Evolutionary conservation across 2,113 vertebrate species (phyloP), one percentile per base, ranked within the genome.

Genomic region (Stercorarius parasiticus): DNA sequence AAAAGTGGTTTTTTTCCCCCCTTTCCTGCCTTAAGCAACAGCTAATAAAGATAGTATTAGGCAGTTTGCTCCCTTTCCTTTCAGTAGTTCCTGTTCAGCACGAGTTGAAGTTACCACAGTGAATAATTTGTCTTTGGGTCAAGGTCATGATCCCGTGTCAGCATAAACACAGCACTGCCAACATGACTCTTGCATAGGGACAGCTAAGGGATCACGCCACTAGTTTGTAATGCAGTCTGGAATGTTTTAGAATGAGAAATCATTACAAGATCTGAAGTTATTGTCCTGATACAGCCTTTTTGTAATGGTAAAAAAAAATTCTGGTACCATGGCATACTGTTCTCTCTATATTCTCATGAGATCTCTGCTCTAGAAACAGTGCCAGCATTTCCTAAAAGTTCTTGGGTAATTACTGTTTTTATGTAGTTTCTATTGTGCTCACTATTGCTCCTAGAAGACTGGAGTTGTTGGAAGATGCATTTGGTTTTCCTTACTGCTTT

Each of bases 401-500:
- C 56, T 83, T 45, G 53, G 43, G 36, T 43, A 85, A 58, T 27
- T 32, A 49, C 50, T 77, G 53, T 38, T 88, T 88, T 65, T 40
- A 52, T 52, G 76, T 71, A 78, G 52, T 81, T 95, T 79, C 64
- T 69, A 27, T 86, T 90, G 61, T 84, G 32, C 52, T 93, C 4
- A 1, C 52, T 82, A 32, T n/a, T 91, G 43, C 82, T 91, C 36
- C 49, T 90, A 76, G 66, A 93, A 82, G 87, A 93, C 72, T 40
- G 17, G 43, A 67, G 62, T 22, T 92, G 26, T 49, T 96, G 55
- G 53, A 73, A 89, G 40, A 87, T 45, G 27, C 61, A 79, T 90
- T 96, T 92, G 47, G 53, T 90, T 90, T 88, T 86, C 53, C 45
- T 92, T 82, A 86, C 15, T 84, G 58, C 67, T 95, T 94, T 91